A percentile compares a stretch with the other conserved stretches of the same genome.
phyloP scores from a whole-genome alignment of 2,113 vertebrate genomes.

The Boleophthalmus pectinirostris region DNA sequence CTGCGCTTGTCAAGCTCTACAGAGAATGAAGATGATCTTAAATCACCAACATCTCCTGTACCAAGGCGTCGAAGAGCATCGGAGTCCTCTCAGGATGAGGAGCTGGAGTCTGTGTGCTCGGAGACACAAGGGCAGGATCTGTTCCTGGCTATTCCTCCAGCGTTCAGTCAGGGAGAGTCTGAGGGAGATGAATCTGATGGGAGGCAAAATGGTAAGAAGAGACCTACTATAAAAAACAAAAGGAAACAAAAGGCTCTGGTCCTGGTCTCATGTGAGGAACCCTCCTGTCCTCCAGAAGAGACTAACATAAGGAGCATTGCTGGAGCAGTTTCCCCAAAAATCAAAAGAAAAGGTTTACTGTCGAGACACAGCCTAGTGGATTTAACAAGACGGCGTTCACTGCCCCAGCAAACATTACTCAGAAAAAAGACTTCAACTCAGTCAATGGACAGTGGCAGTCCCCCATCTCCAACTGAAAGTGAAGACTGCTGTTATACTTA shows the following conservation, averaged over 20 bases:
- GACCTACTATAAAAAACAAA: constrained; percentile 41
- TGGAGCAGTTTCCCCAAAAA: constrained; percentile 23
- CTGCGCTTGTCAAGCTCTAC: constrained; percentile 66
- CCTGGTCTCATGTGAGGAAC: constrained; percentile 61
- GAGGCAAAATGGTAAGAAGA: constrained; percentile 31
- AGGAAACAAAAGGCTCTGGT: constrained; percentile 58
- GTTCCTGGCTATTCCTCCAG: constrained; percentile 64
- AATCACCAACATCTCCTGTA: constrained; percentile 41
- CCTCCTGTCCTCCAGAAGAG: constrained; percentile 62
- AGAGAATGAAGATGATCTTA: constrained; percentile 63
- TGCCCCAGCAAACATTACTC: constrained; percentile 39
- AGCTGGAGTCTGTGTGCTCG: constrained; percentile 62
- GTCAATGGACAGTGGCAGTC: constrained; percentile 52
- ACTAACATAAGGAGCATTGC: constrained; percentile 25
- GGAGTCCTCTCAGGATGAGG: constrained; percentile 73
- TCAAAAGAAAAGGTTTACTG: constrained; percentile 33
- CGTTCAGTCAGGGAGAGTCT: constrained; percentile 71
- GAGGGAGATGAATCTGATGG: constrained; percentile 62
- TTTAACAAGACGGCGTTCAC: constrained; percentile 32
- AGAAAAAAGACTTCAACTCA: constrained; percentile 53
- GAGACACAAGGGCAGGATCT: constrained; percentile 65
- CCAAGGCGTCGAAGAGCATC: constrained; percentile 48
- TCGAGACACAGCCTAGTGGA: constrained; percentile 52
- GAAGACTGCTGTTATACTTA: constrained; percentile 76
- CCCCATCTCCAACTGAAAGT: constrained; percentile 72